Base-by-base conservation (phyloP, 2,888 invertebrate species). In the Amiota communis region DNA sequence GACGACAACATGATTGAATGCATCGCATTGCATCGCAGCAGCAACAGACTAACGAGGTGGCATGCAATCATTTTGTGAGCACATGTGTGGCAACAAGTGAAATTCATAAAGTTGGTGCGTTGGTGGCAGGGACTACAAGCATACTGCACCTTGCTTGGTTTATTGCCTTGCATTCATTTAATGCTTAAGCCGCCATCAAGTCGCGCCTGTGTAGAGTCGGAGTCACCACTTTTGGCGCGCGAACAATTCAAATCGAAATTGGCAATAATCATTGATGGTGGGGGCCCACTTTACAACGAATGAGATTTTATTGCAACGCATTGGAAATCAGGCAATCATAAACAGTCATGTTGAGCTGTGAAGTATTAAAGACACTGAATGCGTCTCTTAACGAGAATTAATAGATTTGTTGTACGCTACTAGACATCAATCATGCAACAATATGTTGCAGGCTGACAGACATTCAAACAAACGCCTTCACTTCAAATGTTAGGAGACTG, bases 351-450 rank as follows among this genome's bases (percentile, higher is more conserved):
- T 36, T 36, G 6, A 36, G 36, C 36, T 36, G 36, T 36, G 36
- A 36, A 36, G 3, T 36, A 36, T 36, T 36, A 36, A 36, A 36
- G 36, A 2, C 63, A 15, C 48, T 65, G 47, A 20, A 67, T 67
- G 67, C 46, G 15, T 23, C 1, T 11, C 8, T 47, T 67, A 67
- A 67, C 67, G 67, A 67, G 67, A 51, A 67, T 67, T 67, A 67
- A 67, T 67, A 67, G 67, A 67, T 67, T 67, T 67, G 67, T 67
- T 23, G 51, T 23, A 11, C 51, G 67, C 67, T 49, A 67, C 49
- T 67, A 51, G 23, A 23, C 67, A 51, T 67, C 67, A 67, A 67
- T 67, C 67, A 67, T 67, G 67, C 67, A 51, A n/a, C 57, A 36
- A 13, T 23, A 23, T 67, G 51, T 51, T 51, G 67, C 51, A 67